These are phyloP conservation scores for Platanista minor DNA, from an alignment of 2,113 vertebrate species.

Conservation along the genomic window DNA sequence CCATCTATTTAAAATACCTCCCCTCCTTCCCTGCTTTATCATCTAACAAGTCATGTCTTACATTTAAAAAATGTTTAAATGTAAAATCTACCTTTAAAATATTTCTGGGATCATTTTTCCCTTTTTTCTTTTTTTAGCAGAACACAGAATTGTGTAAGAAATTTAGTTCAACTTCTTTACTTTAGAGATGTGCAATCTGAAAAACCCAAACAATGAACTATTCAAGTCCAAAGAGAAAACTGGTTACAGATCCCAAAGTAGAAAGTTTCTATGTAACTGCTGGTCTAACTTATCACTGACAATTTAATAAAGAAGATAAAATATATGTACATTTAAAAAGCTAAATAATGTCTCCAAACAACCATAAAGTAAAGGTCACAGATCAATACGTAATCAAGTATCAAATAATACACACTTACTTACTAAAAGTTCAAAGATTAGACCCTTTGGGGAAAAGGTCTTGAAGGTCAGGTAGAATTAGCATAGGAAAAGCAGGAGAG, in stretches of 20 bases:
- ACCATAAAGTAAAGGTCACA: neutral
- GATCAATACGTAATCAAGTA: neutral
- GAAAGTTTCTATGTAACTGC: neutral
- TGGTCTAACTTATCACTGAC: neutral
- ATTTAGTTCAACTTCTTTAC: neutral
- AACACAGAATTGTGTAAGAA: neutral
- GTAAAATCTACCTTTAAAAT: neutral
- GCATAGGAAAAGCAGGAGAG: neutral
- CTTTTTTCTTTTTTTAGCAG: neutral
- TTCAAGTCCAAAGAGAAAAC: neutral
- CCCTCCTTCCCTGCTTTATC: neutral
- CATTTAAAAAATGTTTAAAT: neutral
- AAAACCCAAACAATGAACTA: neutral
- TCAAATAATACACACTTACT: neutral
- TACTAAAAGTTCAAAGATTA: neutral
- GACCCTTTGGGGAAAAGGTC: neutral
- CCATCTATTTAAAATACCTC: neutral
- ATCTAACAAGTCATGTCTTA: neutral
- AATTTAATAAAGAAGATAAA: slow-evolving; percentile 3
- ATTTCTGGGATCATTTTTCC: neutral
- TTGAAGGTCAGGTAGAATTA: slow-evolving; percentile 16
- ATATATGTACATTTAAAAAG: neutral
- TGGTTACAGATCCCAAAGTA: neutral
- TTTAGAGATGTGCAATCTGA: neutral
- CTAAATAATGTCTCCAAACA: neutral